Conservation (phyloP, 2,113 vertebrate genomes). For the Stercorarius parasiticus region DNA sequence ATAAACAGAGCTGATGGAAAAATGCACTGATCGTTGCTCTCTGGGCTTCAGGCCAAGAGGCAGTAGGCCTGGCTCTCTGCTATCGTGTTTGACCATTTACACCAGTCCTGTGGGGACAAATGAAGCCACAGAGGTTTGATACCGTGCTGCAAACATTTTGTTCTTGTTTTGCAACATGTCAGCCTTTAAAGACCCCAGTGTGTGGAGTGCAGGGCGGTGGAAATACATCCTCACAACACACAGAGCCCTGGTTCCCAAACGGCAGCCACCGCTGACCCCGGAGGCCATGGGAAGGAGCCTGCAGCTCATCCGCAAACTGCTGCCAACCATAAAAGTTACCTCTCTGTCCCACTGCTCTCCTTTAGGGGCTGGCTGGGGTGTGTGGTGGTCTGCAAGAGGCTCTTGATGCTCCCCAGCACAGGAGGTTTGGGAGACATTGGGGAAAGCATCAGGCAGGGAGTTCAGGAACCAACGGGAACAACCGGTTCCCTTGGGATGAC, state of each 20-base stretch:
- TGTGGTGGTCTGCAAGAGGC: not conserved
- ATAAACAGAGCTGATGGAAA: not conserved
- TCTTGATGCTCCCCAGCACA: not conserved
- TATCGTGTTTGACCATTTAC: constrained; percentile 10
- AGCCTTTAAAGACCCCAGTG: not conserved
- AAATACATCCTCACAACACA: not conserved
- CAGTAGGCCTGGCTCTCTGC: not conserved
- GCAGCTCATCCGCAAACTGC: not conserved
- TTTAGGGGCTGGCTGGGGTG: not conserved
- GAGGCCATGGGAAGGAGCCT: constrained; percentile 32
- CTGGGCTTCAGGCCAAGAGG: not conserved
- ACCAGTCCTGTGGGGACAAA: constrained; percentile 14
- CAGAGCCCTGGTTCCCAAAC: not conserved
- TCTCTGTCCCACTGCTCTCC: not conserved
- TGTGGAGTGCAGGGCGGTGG: not conserved
- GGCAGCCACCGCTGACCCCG: accelerated
- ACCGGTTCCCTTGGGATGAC: not conserved
- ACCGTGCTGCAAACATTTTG: not conserved
- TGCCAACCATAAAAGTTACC: not conserved
- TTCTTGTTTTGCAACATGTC: not conserved
- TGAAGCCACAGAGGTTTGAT: constrained; percentile 25
- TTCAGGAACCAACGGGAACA: not conserved
- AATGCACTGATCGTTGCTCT: not conserved
- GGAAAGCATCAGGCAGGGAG: not conserved
- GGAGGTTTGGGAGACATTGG: not conserved